phyloP scores from a whole-genome alignment of 2,113 vertebrate genomes.

The Hippocampus guttulatus region DNA sequence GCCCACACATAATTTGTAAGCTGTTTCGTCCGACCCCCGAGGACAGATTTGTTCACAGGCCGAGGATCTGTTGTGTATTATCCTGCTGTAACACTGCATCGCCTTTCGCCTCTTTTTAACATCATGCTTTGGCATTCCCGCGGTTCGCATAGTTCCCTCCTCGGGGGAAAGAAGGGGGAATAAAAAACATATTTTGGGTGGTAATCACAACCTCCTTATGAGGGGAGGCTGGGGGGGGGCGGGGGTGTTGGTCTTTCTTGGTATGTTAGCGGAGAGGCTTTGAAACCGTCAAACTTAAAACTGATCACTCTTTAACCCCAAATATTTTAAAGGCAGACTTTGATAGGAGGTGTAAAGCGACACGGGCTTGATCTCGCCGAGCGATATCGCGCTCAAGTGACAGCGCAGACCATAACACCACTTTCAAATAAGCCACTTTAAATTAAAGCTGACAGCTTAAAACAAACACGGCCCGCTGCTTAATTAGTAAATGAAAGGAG shows the following conservation, averaged over 20 bases:
- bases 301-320: conserved; percentile 72
- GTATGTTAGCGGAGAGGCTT: conserved; percentile 51
- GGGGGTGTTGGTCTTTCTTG: conserved; percentile 45
- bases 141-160: conserved; percentile 69
- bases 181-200: conserved; percentile 61
- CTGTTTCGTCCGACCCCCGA: conserved; percentile 68
- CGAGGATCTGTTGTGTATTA: conserved; percentile 80
- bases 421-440: conserved; percentile 70
- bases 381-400: conserved; percentile 65
- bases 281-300: conserved; percentile 71
- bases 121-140: conserved; percentile 62
- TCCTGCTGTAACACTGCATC: conserved; percentile 64
- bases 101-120: conserved; percentile 70
- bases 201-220: conserved; percentile 67
- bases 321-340: conserved; percentile 67
- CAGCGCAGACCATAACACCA: conserved; percentile 69
- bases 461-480: conserved; percentile 71
- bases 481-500: conserved; percentile 75
- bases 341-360: conserved; percentile 67
- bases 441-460: conserved; percentile 75
- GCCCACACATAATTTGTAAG: conserved; percentile 80
- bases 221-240: conserved; percentile 35
- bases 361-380: conserved; percentile 65
- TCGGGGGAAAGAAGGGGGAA: conserved; percentile 56
- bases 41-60: conserved; percentile 84